Base-by-base conservation (phyloP, 1,140 invertebrate genomes). In the Helicorthomorpha holstii region DNA sequence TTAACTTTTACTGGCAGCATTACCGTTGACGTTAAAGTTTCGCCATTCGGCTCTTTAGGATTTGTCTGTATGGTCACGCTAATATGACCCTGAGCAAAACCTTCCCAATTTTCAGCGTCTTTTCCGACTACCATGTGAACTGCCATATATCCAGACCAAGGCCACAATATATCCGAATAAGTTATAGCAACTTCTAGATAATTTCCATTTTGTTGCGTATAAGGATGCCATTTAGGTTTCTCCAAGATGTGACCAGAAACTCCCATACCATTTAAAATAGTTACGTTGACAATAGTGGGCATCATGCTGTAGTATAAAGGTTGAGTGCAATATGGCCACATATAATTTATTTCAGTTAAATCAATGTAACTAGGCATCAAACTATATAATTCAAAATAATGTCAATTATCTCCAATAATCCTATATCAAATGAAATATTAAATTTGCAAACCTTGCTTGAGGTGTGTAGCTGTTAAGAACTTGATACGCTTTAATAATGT, bases 301-400 rank as follows among this genome's bases (percentile, higher is more conserved):
- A 91, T 81, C 43, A 78, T 82, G 50, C 81, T 81, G 66, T 83
- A 78, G 69, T 93, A 97, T 1, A 97, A 62, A 10, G 91, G 87
- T 67, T 98, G 93, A 16, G 88, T 90, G 63, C 91, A 97, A 62
- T 95, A 96, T 0, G 93, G 91, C 90, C 90, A 95, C 89, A 94
- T 93, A 64, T 94, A 95, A 54, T 88, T 86, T 63, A 87, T 93
- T 64, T 95, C 90, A 1, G 84, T 88, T 23, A 93, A 72, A 66
- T 96, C 91, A 54, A 96, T 79, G 64, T 94, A 95, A 56, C 82
- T 80, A 2, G 73, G 71, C 56, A 61, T 63, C 29, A 66, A 54
- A 49, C 66, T 69, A 56, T 23, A 61, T 58, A 41, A 56, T n/a
- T n/a, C n/a, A 38, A 50, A 50, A 48, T 27, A 7, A 27, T 14